Evolutionary conservation across 2,888 invertebrate genomes (phyloP), one percentile per base, ranked within the genome.

Genomic region (Clusia tigrina): DNA sequence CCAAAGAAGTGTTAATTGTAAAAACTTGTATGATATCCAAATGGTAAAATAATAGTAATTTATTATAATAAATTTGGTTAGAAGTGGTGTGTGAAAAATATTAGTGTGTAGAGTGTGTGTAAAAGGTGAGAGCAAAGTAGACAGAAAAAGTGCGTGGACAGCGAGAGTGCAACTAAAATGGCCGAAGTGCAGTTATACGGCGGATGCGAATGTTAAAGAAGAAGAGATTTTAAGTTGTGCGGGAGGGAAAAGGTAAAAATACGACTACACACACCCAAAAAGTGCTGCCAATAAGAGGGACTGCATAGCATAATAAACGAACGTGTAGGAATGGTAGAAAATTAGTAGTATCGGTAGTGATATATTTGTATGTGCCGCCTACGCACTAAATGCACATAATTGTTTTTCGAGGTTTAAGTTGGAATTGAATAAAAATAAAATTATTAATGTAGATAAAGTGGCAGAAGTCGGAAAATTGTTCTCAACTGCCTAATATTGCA

Each of bases 341-440:
- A 32, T 5, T 12, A 32, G 32, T 32, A 32, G 32, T 32, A 32
- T 5, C 12, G 12, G 32, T 9, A 32, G 32, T 12, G 5, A 12
- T 32, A 32, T 32, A 32, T 5, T 32, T 5, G 32, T 9, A 32
- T 32, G 5, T 32, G 12, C 12, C 32, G 32, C 32, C 32, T 32
- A 32, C 32, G 32, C 32, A 9, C 6, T 32, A 12, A 32, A 32
- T 9, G n/a, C n/a, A 32, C 5, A 12, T 32, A 32, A 12, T 32
- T 5, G 32, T 32, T 32, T 12, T 12, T 5, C 32, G n/a, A 42
- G n/a, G n/a, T n/a, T 42, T 10, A 10, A 42, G n/a, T n/a, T 42
- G 42, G 42, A 42, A n/a, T 32, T 42, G 42, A n/a, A 42, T 42
- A 42, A 42, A 42, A 42, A n/a, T n/a, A n/a, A n/a, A n/a, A n/a